phyloP scores from a whole-genome alignment of 2,797 vertebrate genomes.

The Crenichthys baileyi region DNA sequence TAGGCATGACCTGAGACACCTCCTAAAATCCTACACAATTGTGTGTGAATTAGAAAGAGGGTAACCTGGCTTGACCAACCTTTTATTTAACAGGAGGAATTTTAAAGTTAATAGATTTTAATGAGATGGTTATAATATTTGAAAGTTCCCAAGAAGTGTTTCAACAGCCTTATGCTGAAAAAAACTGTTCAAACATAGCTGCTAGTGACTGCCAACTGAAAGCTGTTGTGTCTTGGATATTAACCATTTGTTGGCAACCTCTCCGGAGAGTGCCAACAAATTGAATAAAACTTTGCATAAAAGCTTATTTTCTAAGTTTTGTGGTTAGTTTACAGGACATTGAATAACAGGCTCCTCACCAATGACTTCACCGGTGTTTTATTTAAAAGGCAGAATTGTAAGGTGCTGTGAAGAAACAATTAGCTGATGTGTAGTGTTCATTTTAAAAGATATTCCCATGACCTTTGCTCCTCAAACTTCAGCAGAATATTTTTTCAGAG shows the following conservation, averaged over 20 bases:
- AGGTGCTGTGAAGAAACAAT: not conserved
- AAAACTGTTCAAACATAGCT: not conserved
- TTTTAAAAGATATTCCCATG: not conserved
- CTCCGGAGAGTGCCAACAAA: no score
- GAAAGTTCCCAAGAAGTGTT: conserved; percentile 18
- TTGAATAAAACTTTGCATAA: not conserved
- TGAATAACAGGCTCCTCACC: not conserved
- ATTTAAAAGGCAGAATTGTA: not conserved
- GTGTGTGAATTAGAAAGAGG: conserved; percentile 23
- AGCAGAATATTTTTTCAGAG: not conserved
- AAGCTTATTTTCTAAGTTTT: not conserved
- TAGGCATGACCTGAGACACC: conserved; percentile 59
- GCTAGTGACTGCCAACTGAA: not conserved
- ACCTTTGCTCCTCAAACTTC: not conserved
- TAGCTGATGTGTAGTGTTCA: not conserved
- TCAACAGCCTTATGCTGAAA: conserved; percentile 16
- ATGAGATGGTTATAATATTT: conserved; percentile 4
- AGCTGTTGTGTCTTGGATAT: not conserved
- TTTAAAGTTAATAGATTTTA: not conserved
- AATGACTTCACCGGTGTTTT: not conserved
- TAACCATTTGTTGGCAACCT: not conserved
- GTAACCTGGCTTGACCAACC: not conserved
- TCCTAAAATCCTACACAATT: conserved; percentile 45
- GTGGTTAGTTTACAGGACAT: not conserved
- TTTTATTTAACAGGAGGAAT: not conserved